Conservation (phyloP, 2,797 vertebrate species). For the Momotus momota region DNA sequence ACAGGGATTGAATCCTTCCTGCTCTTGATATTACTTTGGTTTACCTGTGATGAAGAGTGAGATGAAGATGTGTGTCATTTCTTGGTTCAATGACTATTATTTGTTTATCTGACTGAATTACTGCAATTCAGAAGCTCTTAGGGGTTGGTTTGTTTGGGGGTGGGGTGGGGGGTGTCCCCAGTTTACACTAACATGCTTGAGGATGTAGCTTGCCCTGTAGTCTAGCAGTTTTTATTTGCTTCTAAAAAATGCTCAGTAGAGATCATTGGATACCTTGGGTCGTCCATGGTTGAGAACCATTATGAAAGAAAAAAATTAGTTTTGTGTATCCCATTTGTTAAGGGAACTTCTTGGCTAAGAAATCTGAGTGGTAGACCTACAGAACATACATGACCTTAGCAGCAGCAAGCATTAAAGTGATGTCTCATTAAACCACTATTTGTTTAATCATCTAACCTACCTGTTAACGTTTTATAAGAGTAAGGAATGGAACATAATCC, state of each 20-base stretch:
- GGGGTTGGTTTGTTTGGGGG: background rate
- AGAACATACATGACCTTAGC: conserved; percentile 58
- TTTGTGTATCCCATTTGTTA: conserved; percentile 50
- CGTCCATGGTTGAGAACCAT: background rate
- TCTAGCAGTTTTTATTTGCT: background rate
- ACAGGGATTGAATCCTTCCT: background rate
- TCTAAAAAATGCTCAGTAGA: background rate
- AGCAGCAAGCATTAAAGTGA: conserved; percentile 3
- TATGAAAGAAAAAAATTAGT: background rate
- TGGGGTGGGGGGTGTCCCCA: too few species aligned
- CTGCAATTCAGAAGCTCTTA: background rate
- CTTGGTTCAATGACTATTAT: background rate
- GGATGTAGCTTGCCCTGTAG: background rate
- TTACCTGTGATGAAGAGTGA: background rate
- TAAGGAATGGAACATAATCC: background rate
- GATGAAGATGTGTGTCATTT: background rate
- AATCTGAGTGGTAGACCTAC: background rate
- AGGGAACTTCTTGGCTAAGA: conserved; percentile 5
- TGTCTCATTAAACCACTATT: conserved; percentile 73
- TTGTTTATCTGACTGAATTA: background rate
- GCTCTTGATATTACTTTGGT: background rate
- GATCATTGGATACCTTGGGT: background rate
- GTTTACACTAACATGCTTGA: background rate
- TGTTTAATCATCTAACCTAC: conserved; percentile 31
- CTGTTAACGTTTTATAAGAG: conserved; percentile 20